phyloP scores from a whole-genome alignment of 2,888 invertebrate genomes.

The Hirtodrosophila cameraria region DNA sequence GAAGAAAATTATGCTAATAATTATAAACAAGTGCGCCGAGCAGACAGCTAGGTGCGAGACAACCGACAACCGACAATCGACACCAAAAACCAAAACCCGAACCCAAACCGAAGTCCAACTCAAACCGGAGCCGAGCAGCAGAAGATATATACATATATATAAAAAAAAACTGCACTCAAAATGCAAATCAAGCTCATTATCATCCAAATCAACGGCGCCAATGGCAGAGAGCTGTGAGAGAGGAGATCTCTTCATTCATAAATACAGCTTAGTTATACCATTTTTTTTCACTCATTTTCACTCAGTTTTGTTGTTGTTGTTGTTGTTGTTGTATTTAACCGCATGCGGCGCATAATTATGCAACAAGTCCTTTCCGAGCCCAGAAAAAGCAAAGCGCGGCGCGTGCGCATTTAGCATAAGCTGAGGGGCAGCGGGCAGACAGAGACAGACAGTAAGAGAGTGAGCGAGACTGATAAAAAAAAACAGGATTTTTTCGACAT shows the following conservation, averaged over 20 bases:
- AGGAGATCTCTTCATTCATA: conserved; percentile 74
- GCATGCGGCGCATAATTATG: conserved; percentile 76
- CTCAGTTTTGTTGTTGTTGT: conserved; percentile 19
- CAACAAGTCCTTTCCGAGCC: conserved; percentile 77
- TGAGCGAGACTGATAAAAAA: conserved; percentile 19
- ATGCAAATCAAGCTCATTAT: conserved; percentile 81
- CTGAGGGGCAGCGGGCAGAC: conserved; percentile 7
- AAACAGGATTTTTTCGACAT: conserved; percentile 78
- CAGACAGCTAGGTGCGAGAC: conserved; percentile 33
- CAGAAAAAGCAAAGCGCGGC: conserved; percentile 59
- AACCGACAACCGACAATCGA: conserved; percentile 5
- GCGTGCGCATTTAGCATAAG: conserved; percentile 82
- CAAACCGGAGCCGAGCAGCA: conserved; percentile 17
- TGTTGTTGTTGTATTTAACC: conserved; percentile 47
- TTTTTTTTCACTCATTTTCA: conserved; percentile 22
- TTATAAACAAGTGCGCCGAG: conserved; percentile 69
- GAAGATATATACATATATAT: conserved; percentile 4
- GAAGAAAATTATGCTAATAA: conserved; percentile 79
- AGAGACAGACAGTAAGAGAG: too few relatives aligned
- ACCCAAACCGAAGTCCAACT: conserved; percentile 5
- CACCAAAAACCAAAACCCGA: conserved; percentile 1
- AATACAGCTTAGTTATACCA: conserved; percentile 67
- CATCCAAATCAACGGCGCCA: conserved; percentile 70
- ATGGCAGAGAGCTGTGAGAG: conserved; percentile 5
- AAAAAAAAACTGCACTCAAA: conserved; percentile 69